A percentile compares a stretch with the other conserved stretches of the same genome.
phyloP scores from a whole-genome alignment of 2,888 invertebrate species.

The Luffia ferchaultella region DNA sequence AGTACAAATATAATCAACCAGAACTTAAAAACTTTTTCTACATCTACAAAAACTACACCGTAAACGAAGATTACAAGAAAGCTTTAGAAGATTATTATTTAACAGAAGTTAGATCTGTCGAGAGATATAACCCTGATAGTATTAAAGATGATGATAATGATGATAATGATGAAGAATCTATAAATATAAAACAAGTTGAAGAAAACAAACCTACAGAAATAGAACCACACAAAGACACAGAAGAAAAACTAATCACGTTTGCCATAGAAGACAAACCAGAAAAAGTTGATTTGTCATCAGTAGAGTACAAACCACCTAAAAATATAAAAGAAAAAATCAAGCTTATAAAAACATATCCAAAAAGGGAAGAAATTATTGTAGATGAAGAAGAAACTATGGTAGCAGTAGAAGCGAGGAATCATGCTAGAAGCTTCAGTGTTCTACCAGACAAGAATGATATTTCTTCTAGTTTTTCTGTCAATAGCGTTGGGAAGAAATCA shows the following conservation, averaged over 20 bases:
- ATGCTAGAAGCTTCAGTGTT: constrained; percentile 47
- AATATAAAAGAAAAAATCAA: constrained; percentile 63
- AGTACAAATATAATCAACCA: constrained; percentile 59
- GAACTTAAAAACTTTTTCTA: constrained; percentile 74
- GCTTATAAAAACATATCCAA: constrained; percentile 55
- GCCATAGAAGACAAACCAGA: constrained; percentile 57
- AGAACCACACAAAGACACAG: constrained; percentile 45
- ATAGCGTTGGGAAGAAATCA: constrained; percentile 64
- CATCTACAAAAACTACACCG: constrained; percentile 71
- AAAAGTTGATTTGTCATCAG: constrained; percentile 38
- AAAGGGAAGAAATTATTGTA: constrained; percentile 51
- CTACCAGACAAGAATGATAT: constrained; percentile 56
- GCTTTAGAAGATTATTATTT: constrained; percentile 66
- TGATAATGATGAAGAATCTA: constrained; percentile 26
- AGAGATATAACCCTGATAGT: constrained; percentile 40
- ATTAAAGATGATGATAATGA: constrained; percentile 29
- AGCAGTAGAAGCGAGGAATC: constrained; percentile 64
- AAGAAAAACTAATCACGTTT: constrained; percentile 62
- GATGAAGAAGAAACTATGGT: constrained; percentile 67
- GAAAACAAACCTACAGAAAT: constrained; percentile 38
- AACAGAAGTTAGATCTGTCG: constrained; percentile 69
- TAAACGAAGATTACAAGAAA: constrained; percentile 67
- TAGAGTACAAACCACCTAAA: constrained; percentile 49
- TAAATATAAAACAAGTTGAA: constrained; percentile 31
- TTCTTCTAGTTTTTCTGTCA: constrained; percentile 67